Evolutionary conservation across 1,140 invertebrate species (phyloP).

Genomic region (Brachionus rubens): DNA sequence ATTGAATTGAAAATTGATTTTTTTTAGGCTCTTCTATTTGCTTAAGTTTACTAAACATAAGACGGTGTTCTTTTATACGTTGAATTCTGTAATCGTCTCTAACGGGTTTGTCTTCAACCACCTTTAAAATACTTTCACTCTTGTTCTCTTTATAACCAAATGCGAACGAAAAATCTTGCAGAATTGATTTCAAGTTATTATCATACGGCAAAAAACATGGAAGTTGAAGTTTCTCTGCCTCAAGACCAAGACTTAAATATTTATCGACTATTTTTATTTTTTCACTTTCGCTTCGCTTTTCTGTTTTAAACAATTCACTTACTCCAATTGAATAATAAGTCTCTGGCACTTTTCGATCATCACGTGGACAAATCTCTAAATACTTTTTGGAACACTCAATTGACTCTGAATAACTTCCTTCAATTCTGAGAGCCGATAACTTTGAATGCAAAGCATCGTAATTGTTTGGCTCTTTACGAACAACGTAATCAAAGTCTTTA

Average conservation of each 20-base stretch:
- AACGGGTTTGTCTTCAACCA: background rate
- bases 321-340: slow-evolving; percentile 4
- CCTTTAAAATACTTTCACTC: background rate
- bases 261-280: background rate
- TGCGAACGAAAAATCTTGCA: no score
- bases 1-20: background rate
- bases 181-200: background rate
- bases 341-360: slow-evolving; percentile 12
- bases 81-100: background rate
- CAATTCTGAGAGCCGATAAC: no score
- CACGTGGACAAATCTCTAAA: background rate
- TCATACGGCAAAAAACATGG: slow-evolving; percentile 37
- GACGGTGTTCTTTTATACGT: background rate
- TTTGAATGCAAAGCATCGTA: no score
- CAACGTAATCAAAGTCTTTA: background rate
- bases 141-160: no score
- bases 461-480: background rate
- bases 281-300: background rate
- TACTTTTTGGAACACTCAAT: background rate
- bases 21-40: background rate
- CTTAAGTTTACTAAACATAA: background rate
- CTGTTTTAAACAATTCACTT: background rate
- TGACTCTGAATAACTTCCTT: background rate
- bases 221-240: slow-evolving; percentile 3
- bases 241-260: no score